A percentile compares a stretch with the other conserved stretches of the same genome.
Conservation (phyloP, 2,797 vertebrate genomes). For the Phaenicophaeus curvirostris region DNA sequence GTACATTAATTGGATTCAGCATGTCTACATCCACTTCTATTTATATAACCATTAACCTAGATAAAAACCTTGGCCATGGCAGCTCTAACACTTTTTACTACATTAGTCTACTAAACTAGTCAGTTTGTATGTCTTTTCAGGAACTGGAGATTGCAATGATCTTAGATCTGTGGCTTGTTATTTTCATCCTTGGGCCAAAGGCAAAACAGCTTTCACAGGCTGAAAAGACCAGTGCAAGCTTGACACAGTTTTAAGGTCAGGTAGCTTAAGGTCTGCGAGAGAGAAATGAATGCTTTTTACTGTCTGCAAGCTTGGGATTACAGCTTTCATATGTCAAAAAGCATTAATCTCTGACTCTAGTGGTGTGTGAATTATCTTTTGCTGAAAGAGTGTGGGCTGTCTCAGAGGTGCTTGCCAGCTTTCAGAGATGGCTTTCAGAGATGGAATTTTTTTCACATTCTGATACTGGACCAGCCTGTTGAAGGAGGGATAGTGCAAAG, state of each 20-base stretch:
- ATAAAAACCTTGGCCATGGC: background rate
- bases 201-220: background rate
- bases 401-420: background rate
- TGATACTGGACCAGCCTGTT: background rate
- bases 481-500: background rate
- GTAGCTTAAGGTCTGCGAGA: background rate
- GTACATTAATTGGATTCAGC: background rate
- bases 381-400: background rate
- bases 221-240: background rate
- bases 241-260: conserved; percentile 12
- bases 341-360: background rate
- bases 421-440: background rate
- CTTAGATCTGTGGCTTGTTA: background rate
- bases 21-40: background rate
- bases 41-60: background rate
- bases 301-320: background rate
- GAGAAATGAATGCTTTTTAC: background rate
- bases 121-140: background rate
- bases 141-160: background rate
- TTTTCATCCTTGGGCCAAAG: background rate
- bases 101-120: background rate
- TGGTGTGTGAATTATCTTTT: background rate
- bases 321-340: conserved; percentile 19
- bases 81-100: background rate
- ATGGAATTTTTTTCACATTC: background rate